Evolutionary conservation across 2,888 invertebrate species (phyloP).

Genomic region (Antheraea assamensis): DNA sequence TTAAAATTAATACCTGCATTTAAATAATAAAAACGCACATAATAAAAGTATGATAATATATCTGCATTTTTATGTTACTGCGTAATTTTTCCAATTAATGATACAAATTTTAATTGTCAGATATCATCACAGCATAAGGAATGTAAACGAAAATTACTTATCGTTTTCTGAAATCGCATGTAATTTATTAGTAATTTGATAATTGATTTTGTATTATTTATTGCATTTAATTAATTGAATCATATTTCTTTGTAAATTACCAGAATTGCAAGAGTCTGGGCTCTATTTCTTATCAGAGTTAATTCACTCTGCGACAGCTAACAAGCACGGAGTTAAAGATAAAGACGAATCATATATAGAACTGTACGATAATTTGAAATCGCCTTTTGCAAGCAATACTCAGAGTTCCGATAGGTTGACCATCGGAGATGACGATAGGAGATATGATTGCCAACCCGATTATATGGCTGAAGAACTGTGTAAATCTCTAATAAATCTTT

Average conservation of each 20-base stretch:
- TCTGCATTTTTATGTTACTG: too few species aligned
- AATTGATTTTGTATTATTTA: background rate
- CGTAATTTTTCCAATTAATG: too few species aligned
- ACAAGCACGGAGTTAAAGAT: slow-evolving; percentile 49
- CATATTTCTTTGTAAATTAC: too few species aligned
- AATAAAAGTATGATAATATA: too few species aligned
- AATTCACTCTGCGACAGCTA: slow-evolving; percentile 49
- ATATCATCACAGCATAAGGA: too few species aligned
- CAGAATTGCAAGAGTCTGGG: slow-evolving; percentile 65
- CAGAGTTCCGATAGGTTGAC: slow-evolving; percentile 32
- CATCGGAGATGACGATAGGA: slow-evolving; percentile 43
- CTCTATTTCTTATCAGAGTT: slow-evolving; percentile 62
- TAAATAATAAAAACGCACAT: too few species aligned
- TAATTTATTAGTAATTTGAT: background rate
- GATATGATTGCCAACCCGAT: slow-evolving; percentile 62
- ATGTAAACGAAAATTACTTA: too few species aligned
- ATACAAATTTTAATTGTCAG: too few species aligned
- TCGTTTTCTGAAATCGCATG: too few species aligned
- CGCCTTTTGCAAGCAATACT: slow-evolving; percentile 36
- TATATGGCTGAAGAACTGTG: slow-evolving; percentile 65
- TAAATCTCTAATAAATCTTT: slow-evolving; percentile 56
- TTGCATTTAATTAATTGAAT: too few species aligned
- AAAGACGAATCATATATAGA: slow-evolving; percentile 48
- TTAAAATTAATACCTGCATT: too few species aligned
- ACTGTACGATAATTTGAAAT: slow-evolving; percentile 59